These are phyloP conservation scores for Trilocha varians DNA, from an alignment of 2,888 invertebrate genomes.

Conservation along the genomic window DNA sequence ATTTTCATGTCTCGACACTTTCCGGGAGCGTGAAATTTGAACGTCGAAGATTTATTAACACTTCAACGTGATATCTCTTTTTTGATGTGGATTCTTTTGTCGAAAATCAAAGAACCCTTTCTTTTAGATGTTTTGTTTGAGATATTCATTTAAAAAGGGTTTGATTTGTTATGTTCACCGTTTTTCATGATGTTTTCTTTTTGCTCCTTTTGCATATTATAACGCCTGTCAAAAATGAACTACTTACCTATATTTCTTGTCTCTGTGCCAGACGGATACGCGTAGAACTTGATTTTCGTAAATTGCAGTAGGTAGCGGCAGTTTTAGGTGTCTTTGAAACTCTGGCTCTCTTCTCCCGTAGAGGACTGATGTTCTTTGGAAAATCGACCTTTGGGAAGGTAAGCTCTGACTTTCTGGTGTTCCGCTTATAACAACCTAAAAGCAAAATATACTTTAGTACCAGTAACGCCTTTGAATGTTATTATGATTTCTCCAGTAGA, in stretches of 20 bases:
- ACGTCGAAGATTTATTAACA: not conserved
- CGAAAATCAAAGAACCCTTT: not conserved
- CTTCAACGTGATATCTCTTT: not conserved
- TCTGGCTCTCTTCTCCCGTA: slow-evolving; percentile 84
- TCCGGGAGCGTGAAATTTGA: not conserved
- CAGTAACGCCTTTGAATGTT: no score
- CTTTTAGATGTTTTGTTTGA: not conserved
- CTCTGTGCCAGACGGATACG: slow-evolving; percentile 90
- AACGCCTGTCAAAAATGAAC: no score
- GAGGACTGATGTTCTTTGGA: slow-evolving; percentile 86
- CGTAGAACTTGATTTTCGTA: slow-evolving; percentile 77
- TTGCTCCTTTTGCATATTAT: no score
- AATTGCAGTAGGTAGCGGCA: slow-evolving; percentile 71
- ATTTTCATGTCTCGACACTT: not conserved
- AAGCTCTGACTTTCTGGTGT: slow-evolving; percentile 50
- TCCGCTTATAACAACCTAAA: slow-evolving; percentile 73
- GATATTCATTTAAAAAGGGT: not conserved
- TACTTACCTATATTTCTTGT: slow-evolving; percentile 70
- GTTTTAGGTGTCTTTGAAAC: slow-evolving; percentile 84
- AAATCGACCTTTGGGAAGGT: slow-evolving; percentile 72
- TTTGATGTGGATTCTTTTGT: not conserved
- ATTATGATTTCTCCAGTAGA: no score
- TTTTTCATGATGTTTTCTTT: no score
- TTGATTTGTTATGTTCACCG: no score
- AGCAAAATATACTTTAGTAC: slow-evolving; percentile 2